Evolutionary conservation across 2,113 vertebrate species (phyloP).

Genomic region (Aspiorhynchus laticeps): DNA sequence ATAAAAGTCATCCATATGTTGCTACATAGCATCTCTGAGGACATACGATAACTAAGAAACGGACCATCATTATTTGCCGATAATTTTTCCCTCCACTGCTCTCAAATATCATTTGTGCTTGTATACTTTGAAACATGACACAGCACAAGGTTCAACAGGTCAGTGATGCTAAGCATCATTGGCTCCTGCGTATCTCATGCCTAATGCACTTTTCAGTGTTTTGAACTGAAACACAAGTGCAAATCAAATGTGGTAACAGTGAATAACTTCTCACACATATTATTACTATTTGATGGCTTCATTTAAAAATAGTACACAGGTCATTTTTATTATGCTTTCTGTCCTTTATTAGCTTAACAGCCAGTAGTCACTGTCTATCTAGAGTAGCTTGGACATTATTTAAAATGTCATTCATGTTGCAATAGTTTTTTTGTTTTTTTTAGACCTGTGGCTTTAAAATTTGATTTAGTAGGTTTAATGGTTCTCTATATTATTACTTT

Average conservation of each 20-base stretch:
- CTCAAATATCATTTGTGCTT: background rate
- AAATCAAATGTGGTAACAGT: background rate
- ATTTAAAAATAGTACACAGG: background rate
- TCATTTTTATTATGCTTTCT: background rate
- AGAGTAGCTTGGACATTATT: background rate
- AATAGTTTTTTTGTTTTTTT: no score
- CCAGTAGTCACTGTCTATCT: background rate
- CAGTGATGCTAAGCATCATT: background rate
- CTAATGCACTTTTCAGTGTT: background rate
- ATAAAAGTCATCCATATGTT: background rate
- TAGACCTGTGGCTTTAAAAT: background rate
- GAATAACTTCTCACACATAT: background rate
- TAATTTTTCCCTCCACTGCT: background rate
- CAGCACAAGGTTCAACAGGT: background rate
- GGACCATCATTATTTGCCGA: background rate
- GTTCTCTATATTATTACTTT: background rate
- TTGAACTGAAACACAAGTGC: background rate
- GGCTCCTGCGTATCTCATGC: background rate
- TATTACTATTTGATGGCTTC: background rate
- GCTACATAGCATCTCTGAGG: background rate
- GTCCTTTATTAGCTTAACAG: background rate
- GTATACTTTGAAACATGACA: background rate
- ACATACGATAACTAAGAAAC: background rate
- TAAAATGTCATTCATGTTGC: background rate
- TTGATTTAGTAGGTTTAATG: background rate